phyloP scores from a whole-genome alignment of 2,797 vertebrate species.

The Falco rusticolus region DNA sequence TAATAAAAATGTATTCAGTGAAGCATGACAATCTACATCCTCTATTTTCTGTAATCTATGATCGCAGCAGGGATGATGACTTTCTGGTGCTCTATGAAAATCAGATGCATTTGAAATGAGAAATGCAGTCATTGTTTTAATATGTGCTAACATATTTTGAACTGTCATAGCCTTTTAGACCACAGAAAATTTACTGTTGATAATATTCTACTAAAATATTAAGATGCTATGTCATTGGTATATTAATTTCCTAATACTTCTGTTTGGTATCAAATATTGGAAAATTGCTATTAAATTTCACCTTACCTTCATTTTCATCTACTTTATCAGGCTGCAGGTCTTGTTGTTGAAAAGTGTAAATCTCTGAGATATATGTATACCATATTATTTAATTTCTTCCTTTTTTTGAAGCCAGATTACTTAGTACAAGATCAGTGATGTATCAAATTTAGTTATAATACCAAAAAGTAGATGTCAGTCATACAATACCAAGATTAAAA shows the following conservation, averaged over 20 bases:
- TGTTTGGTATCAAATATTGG: neutral
- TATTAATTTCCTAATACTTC: neutral
- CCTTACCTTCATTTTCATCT: neutral
- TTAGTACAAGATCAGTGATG: neutral
- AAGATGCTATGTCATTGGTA: neutral
- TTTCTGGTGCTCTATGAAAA: slow-evolving; percentile 42
- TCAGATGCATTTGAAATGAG: slow-evolving; percentile 46
- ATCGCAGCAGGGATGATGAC: slow-evolving; percentile 42
- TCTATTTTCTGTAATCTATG: slow-evolving; percentile 57
- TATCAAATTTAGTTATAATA: neutral
- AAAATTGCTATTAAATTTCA: neutral
- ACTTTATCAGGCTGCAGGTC: neutral
- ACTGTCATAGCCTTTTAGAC: slow-evolving; percentile 9
- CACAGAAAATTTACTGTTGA: neutral
- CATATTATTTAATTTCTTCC: neutral
- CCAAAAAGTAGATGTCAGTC: neutral
- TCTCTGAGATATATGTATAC: neutral
- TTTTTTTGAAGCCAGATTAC: neutral
- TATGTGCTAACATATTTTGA: slow-evolving; percentile 16
- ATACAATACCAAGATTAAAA: neutral
- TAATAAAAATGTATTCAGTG: slow-evolving; percentile 55
- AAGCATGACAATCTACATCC: slow-evolving; percentile 11
- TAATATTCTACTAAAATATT: neutral
- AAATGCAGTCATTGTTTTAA: slow-evolving; percentile 36
- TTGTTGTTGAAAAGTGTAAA: neutral